Evolutionary conservation across 2,888 invertebrate species (phyloP), one percentile per base, ranked within the genome.

Genomic region (Callinectes sapidus): DNA sequence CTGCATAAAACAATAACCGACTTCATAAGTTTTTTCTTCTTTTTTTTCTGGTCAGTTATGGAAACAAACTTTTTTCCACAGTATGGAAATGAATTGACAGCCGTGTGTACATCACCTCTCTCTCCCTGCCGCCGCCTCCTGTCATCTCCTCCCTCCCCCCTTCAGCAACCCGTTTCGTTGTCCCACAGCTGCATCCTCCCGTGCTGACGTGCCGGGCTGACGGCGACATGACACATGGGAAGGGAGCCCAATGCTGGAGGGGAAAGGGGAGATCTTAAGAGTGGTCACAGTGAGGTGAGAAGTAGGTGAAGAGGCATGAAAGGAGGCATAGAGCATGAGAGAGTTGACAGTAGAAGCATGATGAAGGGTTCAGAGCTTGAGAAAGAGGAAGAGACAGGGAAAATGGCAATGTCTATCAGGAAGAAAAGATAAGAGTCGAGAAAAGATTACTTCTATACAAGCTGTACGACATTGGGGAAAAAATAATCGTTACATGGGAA

Each of bases 1-100:
- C 71, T 71, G 71, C 71, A 71, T 71, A 71, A 71, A 71, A 71
- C 71, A 71, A 71, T 71, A 71, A 71, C 71, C 71, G 71, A 71
- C n/a, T 71, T 71, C 28, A 71, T 71, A 71, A 71, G 71, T 71
- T 71, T 71, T 71, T 71, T 23, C n/a, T 66, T 71, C 6, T 42
- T 42, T 42, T 42, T 42, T 48, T 48, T 48, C 10, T 48, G 3
- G 71, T 71, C 71, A 71, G 71, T 71, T 71, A 71, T 71, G 71
- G 71, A 71, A 71, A 71, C 71, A 71, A 71, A 71, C 71, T 71
- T 71, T 71, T 71, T 71, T 28, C 71, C 71, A 71, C n/a, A 71
- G 71, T 28, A 71, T 71, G 71, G 71, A 71, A 71, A 71, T 71
- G 71, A 71, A 71, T 71, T 71, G 71, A 71, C 71, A 71, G 71